These are phyloP conservation scores for Chrysemys picta DNA, from an alignment of 2,113 vertebrate genomes.

Conservation along the genomic window DNA sequence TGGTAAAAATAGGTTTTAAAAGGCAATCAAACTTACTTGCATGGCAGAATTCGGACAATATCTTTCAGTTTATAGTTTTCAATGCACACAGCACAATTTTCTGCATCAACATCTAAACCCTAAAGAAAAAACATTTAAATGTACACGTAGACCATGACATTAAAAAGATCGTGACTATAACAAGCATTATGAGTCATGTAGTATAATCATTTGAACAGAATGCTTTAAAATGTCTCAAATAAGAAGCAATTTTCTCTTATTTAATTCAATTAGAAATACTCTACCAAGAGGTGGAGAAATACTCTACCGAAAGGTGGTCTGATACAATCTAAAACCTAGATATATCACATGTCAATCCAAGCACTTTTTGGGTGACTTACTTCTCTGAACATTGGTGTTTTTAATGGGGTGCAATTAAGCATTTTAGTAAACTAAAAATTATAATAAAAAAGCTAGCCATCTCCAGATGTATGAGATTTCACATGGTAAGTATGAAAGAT, in stretches of 20 bases:
- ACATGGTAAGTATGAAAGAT: neutral
- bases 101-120: conserved; percentile 82
- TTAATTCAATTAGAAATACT: neutral
- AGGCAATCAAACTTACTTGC: conserved; percentile 79
- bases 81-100: conserved; percentile 88
- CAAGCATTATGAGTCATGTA: neutral
- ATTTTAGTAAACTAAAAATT: neutral
- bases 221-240: neutral
- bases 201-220: neutral
- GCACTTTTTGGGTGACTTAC: neutral
- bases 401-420: neutral
- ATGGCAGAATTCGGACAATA: conserved; percentile 84
- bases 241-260: neutral
- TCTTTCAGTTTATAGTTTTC: conserved; percentile 86
- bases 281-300: neutral
- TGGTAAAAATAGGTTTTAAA: neutral
- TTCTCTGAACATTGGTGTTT: neutral
- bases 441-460: neutral
- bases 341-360: neutral
- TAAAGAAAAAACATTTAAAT: conserved; percentile 57
- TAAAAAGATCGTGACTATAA: neutral
- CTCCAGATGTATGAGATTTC: neutral
- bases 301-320: neutral
- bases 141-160: neutral
- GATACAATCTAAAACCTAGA: neutral